Base-by-base conservation (phyloP, 2,797 vertebrate genomes). In the Notamacropus eugenii region DNA sequence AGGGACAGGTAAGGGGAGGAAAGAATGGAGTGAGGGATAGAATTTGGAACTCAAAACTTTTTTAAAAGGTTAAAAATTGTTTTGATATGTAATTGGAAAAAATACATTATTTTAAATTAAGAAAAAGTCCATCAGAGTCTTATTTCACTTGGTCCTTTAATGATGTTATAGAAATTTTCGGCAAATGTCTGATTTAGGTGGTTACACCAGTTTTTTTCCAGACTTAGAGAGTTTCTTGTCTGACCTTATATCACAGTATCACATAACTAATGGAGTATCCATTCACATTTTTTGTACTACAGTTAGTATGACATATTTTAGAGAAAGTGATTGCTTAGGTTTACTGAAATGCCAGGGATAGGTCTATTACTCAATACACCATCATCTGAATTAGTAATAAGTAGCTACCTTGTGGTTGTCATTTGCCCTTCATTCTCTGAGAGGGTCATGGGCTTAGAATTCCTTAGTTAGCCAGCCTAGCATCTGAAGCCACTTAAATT, bases 291-390 rank as follows among this genome's bases (percentile, higher is more conserved):
- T 91, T 93, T 52, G 54, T 29, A 55, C 56, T 50, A 9, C 24
- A 58, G 4, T 93, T 97, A 90, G 3, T 62, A 28, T 92, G 46
- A 92, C 92, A 95, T 50, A 94, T 52, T 67, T 92, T 58, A 56
- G 14, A n/a, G 57, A 92, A 16, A 56, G 46, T 91, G 82, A 24
- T 9, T n/a, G 91, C 28, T 62, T 52, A 52, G 52, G 31, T 93
- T 94, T 24, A 55, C 57, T 52, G 92, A 90, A 54, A 29, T 19
- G 54, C 24, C 10, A n/a, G 11, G 55, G 29, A 14, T 34, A 56
- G 90, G 6, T 34, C 27, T 58, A 55, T 54, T 46, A 29, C 28
- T 92, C 29, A 92, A 62, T 91, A 62, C 9, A 59, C 28, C 58
- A 67, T 62, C 55, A 57, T 92, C 3, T 55, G 27, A 67, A 34